These are phyloP conservation scores for Ylistrum balloti DNA, from an alignment of 1,140 invertebrate species.

Conservation along the genomic window DNA sequence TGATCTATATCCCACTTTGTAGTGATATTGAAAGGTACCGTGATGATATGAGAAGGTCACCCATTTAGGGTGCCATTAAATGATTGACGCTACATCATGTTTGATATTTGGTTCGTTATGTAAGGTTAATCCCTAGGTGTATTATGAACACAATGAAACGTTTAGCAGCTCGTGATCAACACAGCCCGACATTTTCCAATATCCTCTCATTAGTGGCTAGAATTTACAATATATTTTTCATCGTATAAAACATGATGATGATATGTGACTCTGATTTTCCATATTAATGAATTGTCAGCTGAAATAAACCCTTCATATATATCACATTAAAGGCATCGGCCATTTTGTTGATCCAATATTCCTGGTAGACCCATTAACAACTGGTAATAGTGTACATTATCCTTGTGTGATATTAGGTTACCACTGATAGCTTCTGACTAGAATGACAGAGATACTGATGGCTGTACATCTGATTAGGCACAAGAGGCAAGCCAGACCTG, in stretches of 20 bases:
- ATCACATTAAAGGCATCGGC: neutral
- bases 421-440: neutral
- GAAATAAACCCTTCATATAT: neutral
- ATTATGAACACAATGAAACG: no score
- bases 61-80: no score
- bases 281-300: neutral
- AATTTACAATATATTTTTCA: neutral
- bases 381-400: neutral
- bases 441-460: neutral
- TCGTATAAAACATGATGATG: neutral
- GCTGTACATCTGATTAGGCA: neutral
- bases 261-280: neutral
- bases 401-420: neutral
- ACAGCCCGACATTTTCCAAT: neutral
- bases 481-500: no score
- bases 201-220: neutral
- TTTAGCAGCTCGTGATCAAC: no score
- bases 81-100: no score
- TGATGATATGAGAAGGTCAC: no score
- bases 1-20: no score
- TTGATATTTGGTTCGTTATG: no score
- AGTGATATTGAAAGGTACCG: no score
- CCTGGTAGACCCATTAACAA: neutral
- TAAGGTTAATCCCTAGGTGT: no score
- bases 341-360: conserved; percentile 29